phyloP scores from a whole-genome alignment of 2,113 vertebrate genomes.

The Tupaia tana region DNA sequence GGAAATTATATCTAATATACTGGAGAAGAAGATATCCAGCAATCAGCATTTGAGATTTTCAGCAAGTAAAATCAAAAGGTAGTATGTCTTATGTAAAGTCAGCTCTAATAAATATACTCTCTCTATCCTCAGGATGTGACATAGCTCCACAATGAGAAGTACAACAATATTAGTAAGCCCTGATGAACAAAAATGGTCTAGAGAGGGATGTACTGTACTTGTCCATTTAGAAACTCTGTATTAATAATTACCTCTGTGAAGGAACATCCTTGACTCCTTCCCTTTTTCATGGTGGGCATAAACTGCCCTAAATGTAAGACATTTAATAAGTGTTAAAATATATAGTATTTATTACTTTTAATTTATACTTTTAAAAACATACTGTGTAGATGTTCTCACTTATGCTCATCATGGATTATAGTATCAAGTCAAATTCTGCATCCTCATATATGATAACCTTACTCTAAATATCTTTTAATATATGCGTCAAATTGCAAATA shows the following conservation, averaged over 20 bases:
- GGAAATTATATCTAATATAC: not conserved
- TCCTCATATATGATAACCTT: not conserved
- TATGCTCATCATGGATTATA: not conserved
- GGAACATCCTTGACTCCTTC: not conserved
- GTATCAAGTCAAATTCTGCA: not conserved
- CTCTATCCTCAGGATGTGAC: not conserved
- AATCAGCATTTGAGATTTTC: not conserved
- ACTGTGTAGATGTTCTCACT: not conserved
- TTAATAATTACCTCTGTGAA: not conserved
- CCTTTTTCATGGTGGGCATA: not conserved
- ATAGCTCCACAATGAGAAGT: too few species aligned
- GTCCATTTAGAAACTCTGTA: not conserved
- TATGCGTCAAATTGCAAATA: not conserved
- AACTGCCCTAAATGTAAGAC: not conserved
- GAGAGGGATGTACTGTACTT: rapidly evolving
- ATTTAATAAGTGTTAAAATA: not conserved
- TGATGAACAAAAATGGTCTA: too few species aligned
- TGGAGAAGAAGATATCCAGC: not conserved
- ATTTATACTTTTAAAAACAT: not conserved
- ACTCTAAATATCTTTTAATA: not conserved
- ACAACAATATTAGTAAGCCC: not conserved
- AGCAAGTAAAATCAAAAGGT: not conserved
- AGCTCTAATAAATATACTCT: not conserved
- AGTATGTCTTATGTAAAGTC: not conserved
- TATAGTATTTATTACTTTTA: not conserved